Conservation (phyloP, 2,797 vertebrate species). For the Parauchenoglanis punctatus region DNA sequence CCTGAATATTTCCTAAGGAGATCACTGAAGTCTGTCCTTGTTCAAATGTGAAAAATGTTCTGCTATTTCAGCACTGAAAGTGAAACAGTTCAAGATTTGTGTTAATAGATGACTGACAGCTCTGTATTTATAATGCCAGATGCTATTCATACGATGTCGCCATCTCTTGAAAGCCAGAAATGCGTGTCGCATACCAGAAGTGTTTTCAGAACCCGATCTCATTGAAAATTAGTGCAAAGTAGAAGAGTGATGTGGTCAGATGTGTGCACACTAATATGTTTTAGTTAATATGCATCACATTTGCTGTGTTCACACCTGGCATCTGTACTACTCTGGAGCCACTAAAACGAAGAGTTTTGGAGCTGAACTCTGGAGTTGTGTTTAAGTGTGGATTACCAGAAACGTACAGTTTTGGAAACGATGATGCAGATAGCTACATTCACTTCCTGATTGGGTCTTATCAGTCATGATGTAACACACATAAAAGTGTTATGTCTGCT, state of each 20-base stretch:
- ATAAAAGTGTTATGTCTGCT: too few relatives aligned
- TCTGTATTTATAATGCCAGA: background rate
- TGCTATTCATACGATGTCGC: background rate
- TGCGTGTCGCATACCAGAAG: background rate
- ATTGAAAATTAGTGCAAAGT: background rate
- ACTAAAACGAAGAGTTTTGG: too few relatives aligned
- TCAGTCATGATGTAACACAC: too few relatives aligned
- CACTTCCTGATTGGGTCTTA: too few relatives aligned
- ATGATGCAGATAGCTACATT: too few relatives aligned
- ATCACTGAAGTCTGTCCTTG: background rate
- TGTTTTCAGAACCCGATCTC: background rate
- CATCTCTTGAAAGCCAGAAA: background rate
- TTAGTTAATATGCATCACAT: too few relatives aligned
- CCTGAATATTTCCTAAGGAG: constrained; percentile 6
- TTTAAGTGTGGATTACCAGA: too few relatives aligned
- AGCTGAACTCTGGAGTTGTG: too few relatives aligned
- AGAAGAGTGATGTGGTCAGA: background rate
- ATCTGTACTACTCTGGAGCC: too few relatives aligned
- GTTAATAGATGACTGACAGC: background rate
- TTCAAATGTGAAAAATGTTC: background rate
- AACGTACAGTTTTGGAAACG: too few relatives aligned
- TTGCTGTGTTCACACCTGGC: too few relatives aligned
- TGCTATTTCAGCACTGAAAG: background rate
- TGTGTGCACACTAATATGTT: background rate
- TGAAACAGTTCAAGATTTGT: background rate